Percentiles rank a stretch among this genome's conserved stretches.
phyloP scores from a whole-genome alignment of 2,113 vertebrate species.

The Athene cunicularia region DNA sequence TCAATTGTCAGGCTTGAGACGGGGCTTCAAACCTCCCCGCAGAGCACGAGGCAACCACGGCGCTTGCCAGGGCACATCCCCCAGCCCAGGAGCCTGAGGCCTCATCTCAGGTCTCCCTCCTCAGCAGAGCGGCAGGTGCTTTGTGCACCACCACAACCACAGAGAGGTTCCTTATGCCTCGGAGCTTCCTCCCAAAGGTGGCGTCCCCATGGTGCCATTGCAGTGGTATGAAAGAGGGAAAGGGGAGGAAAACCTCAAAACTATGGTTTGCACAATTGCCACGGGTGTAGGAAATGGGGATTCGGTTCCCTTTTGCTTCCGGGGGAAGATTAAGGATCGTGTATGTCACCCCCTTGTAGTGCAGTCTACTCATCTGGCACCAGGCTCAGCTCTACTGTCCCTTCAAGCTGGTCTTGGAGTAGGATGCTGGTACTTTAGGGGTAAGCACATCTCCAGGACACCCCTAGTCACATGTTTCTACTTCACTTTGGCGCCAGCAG shows the following conservation, averaged over 20 bases:
- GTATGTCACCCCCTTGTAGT: neutral
- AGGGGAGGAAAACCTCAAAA: neutral
- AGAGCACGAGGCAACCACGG: neutral
- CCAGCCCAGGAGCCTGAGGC: neutral
- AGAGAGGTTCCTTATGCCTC: neutral
- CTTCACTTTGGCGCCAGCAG: neutral
- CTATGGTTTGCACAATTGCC: neutral
- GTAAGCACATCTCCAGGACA: neutral
- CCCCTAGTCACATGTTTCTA: neutral
- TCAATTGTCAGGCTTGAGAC: neutral
- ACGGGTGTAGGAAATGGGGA: neutral
- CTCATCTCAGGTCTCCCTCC: neutral
- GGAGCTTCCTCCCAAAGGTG: neutral
- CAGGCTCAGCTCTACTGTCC: neutral
- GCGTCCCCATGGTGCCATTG: too few species aligned
- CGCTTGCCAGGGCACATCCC: neutral
- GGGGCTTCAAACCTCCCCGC: neutral
- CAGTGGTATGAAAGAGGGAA: neutral
- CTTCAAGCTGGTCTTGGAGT: neutral
- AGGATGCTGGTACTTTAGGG: neutral
- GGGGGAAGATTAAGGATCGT: neutral
- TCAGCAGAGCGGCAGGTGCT: neutral
- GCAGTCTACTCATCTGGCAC: neutral
- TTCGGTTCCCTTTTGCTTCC: neutral
- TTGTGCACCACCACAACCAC: neutral